Conservation (phyloP, 2,888 invertebrate genomes). For the Nephrotoma guestfalica region DNA sequence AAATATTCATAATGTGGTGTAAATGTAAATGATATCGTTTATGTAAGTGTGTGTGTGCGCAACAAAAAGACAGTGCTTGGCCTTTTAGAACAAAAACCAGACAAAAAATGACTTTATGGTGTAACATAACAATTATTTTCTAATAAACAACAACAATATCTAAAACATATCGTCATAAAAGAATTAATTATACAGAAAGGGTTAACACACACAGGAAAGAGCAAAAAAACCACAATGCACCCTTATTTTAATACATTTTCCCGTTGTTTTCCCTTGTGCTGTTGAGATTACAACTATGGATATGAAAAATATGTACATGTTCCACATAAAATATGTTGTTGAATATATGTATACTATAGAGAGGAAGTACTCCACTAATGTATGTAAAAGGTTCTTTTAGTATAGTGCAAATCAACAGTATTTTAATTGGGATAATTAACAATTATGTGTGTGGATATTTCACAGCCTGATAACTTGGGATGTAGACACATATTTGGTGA, state of each 20-base stretch:
- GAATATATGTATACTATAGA: not conserved
- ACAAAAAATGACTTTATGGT: not conserved
- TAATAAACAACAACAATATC: not conserved
- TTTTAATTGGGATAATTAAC: not conserved
- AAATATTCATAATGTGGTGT: not conserved
- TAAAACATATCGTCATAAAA: not conserved
- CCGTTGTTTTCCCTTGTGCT: not conserved
- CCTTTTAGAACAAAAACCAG: not conserved
- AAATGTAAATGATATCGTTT: not conserved
- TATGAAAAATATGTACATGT: not conserved
- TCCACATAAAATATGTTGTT: not conserved
- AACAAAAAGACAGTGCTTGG: not conserved
- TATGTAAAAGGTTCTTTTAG: not conserved
- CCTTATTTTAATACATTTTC: not conserved
- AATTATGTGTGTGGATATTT: not conserved
- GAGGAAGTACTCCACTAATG: not conserved
- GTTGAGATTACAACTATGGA: not conserved
- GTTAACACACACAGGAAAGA: not conserved
- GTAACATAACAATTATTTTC: not conserved
- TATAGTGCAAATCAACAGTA: not conserved
- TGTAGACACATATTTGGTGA: not conserved
- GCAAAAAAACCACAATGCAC: not conserved
- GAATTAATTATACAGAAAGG: not conserved
- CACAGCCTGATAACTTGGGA: not conserved
- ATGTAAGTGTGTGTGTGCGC: not conserved